Conservation (phyloP, 2,888 invertebrate species). For the Agrotis clavis region DNA sequence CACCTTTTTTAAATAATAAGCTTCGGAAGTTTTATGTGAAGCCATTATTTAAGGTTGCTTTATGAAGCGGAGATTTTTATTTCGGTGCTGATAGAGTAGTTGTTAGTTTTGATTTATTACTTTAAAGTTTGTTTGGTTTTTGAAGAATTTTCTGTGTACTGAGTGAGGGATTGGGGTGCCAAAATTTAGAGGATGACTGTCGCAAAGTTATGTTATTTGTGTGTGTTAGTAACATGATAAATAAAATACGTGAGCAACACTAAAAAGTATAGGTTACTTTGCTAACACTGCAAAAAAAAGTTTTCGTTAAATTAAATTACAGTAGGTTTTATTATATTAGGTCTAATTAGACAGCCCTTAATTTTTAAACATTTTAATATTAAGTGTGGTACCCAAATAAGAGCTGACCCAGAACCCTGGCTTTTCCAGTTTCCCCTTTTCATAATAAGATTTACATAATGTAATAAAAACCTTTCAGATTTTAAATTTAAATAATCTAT, state of each 20-base stretch:
- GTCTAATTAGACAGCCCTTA: constrained; percentile 3
- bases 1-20: constrained; percentile 54
- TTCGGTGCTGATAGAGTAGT: constrained; percentile 3
- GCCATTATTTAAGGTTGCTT: constrained; percentile 33
- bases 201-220: too few relatives aligned
- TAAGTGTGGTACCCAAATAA: constrained; percentile 29
- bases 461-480: constrained; percentile 61
- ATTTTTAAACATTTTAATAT: constrained; percentile 25
- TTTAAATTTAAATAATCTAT: constrained; percentile 58
- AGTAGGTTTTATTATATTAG: not conserved
- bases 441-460: constrained; percentile 60
- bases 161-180: too few relatives aligned
- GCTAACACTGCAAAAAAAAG: not conserved
- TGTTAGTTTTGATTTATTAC: not conserved
- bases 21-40: constrained; percentile 22
- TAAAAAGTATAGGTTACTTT: too few relatives aligned
- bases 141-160: too few relatives aligned
- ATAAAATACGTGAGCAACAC: too few relatives aligned
- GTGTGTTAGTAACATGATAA: too few relatives aligned
- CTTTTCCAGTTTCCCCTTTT: constrained; percentile 50
- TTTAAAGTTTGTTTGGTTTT: too few relatives aligned
- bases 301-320: not conserved
- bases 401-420: constrained; percentile 15
- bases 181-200: too few relatives aligned
- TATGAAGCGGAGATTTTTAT: constrained; percentile 3